Conservation (phyloP, 2,888 invertebrate genomes). For the Fragum fragum region DNA sequence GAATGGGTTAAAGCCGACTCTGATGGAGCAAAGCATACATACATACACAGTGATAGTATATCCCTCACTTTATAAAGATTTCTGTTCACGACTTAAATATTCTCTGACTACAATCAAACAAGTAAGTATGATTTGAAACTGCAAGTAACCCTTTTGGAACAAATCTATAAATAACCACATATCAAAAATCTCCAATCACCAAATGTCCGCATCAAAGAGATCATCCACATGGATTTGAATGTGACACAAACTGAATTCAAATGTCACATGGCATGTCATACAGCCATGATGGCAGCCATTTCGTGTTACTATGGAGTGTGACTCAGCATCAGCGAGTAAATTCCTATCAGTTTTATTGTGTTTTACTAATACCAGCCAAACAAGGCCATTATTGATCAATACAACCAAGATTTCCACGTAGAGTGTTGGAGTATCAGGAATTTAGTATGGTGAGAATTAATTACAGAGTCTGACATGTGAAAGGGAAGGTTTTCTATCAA, state of each 20-base stretch:
- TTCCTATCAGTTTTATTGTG: conserved; percentile 8
- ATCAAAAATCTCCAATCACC: not conserved
- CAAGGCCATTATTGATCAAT: not conserved
- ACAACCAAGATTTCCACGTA: not conserved
- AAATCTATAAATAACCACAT: not conserved
- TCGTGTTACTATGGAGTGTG: conserved; percentile 14
- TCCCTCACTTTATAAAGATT: no score
- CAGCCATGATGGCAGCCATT: conserved; percentile 8
- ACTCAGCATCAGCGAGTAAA: conserved; percentile 7
- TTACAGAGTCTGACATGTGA: not conserved
- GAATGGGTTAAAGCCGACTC: no score
- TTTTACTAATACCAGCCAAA: conserved; percentile 10
- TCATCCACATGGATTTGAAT: not conserved
- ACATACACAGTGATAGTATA: no score
- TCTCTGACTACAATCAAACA: no score
- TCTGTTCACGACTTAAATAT: no score
- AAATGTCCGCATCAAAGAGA: not conserved
- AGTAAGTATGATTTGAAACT: no score
- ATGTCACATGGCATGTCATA: not conserved
- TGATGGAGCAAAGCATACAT: no score
- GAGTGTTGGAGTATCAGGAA: not conserved
- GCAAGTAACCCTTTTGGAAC: no score
- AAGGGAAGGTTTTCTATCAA: not conserved
- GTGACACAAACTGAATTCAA: not conserved
- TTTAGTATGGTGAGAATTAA: conserved; percentile 1